These are phyloP conservation scores for Araneus ventricosus DNA, from an alignment of 1,140 invertebrate species.

Conservation along the genomic window DNA sequence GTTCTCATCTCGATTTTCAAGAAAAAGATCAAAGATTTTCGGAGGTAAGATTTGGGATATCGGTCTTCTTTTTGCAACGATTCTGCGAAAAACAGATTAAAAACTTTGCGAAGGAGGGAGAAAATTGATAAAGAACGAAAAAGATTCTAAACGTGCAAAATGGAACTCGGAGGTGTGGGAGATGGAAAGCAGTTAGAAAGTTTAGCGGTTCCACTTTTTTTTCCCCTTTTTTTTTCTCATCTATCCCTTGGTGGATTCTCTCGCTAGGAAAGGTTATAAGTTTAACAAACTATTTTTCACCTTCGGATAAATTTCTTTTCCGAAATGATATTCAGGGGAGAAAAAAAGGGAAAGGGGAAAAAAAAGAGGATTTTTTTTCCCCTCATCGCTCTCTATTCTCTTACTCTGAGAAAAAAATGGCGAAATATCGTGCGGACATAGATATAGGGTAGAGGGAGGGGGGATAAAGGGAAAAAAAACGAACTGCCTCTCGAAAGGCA, in stretches of 20 bases:
- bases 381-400: neutral
- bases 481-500: neutral
- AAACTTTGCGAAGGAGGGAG: neutral
- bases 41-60: neutral
- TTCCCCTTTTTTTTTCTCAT: too few species aligned
- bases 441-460: neutral
- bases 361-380: neutral
- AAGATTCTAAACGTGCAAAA: slow-evolving; percentile 37
- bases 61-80: neutral
- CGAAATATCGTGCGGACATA: slow-evolving; percentile 29
- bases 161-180: neutral
- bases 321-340: slow-evolving; percentile 15
- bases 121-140: slow-evolving; percentile 28
- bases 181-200: slow-evolving; percentile 18
- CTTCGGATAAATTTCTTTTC: slow-evolving; percentile 14
- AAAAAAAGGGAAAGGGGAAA: neutral
- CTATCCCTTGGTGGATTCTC: neutral
- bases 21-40: slow-evolving; percentile 28
- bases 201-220: neutral
- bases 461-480: neutral
- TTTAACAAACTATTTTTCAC: slow-evolving; percentile 41
- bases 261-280: slow-evolving; percentile 21
- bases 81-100: slow-evolving; percentile 26
- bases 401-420: neutral
- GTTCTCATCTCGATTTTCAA: slow-evolving; percentile 19